Base-by-base conservation (phyloP, 2,888 invertebrate species). In the Epicampocera succincta region DNA sequence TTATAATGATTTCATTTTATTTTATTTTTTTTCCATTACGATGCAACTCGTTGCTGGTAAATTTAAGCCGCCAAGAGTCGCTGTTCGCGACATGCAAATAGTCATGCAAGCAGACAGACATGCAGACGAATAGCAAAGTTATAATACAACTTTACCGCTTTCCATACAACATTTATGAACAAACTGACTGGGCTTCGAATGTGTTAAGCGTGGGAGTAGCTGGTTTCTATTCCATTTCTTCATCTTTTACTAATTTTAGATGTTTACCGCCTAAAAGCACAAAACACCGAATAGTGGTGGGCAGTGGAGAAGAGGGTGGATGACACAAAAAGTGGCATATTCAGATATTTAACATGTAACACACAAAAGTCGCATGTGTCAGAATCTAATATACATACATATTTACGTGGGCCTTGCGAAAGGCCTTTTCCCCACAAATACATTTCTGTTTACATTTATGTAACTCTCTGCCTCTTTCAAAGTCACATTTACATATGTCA, bases 1-100 rank as follows among this genome's bases (percentile, higher is more conserved):
- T 80, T 50, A 68, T 72, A 80, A 72, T 76, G 76, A 76, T 72
- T 76, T 75, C 75, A 75, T 75, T 71, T 77, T 42, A 63, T 75
- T 71, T 77, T 42, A 63, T 74, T 48, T 61, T 19, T 40, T 68
- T 50, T 76, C 50, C 21, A 44, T 46, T 65, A 61, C 73, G 42
- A 54, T 52, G 73, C 56, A 68, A n/a, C n/a, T n/a, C n/a, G 38
- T 63, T 54, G 66, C 46, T 58, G 71, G 40, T 48, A 80, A 71
- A 75, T 54, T 50, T 60, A 61, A 72, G 68, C 42, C 58, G 66
- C 66, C 9, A 52, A 77, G 48, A 61, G 42, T 74, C 48, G 33
- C 40, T 63, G 56, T 46, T 61, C 42, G 25, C 42, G 46, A 58
- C 46, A 17, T 29, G 17, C 46, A 46, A 15, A 15, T 29, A 54